Base-by-base conservation (phyloP, 1,140 invertebrate genomes). In the Phenacoccus solenopsis region DNA sequence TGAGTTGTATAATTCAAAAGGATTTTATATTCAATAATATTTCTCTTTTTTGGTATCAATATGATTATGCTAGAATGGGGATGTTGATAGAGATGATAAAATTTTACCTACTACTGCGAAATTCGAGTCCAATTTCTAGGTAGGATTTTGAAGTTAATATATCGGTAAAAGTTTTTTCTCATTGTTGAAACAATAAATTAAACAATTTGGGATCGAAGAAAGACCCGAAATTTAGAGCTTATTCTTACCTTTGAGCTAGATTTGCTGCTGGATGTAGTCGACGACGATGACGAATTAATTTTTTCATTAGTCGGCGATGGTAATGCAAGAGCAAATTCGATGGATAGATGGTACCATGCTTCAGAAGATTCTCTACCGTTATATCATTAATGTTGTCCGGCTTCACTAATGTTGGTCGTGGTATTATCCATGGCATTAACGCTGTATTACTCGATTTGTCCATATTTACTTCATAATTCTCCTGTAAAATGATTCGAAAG, bases 181-280 rank as follows among this genome's bases (percentile, higher is more conserved):
- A n/a, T n/a, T n/a, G n/a, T n/a, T n/a, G n/a, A n/a, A n/a, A n/a
- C n/a, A n/a, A n/a, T n/a, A n/a, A n/a, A n/a, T n/a, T n/a, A n/a
- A n/a, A n/a, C n/a, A n/a, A n/a, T n/a, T n/a, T n/a, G n/a, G n/a
- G n/a, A n/a, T n/a, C n/a, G n/a, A n/a, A n/a, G n/a, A n/a, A n/a
- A n/a, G n/a, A n/a, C n/a, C n/a, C n/a, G n/a, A n/a, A n/a, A n/a
- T n/a, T 32, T 32, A 32, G 5, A 32, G 30, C 30, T 2, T 35
- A 16, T 70, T 75, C 82, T 84, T 83, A 90, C 88, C 80, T 90
- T 87, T 74, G 88, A 90, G 78, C 89, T 88, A 75, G 86, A 85
- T 78, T 87, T 87, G 75, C 86, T 90, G 70, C 84, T 84, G 28
- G 74, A 72, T 27, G 73, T 70, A 38, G 38, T 72, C 30, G 68